Percentiles rank a stretch among this genome's conserved stretches.
Conservation (phyloP, 2,888 invertebrate species). For the Punctoribates punctum region DNA sequence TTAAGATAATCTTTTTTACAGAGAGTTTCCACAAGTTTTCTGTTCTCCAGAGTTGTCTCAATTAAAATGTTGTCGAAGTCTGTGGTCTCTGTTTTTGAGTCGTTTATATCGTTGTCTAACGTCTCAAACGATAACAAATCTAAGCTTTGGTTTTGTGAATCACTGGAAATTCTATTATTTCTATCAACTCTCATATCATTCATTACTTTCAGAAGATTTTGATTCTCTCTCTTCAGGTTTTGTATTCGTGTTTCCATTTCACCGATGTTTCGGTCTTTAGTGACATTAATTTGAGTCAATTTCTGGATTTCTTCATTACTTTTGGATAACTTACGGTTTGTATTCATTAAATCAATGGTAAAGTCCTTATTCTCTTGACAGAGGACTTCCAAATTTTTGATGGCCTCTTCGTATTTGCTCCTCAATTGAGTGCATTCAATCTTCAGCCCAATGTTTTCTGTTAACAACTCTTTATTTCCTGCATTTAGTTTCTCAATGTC, state of each 20-base stretch:
- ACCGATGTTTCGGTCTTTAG: background rate
- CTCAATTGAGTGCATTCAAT: background rate
- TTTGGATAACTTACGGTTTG: background rate
- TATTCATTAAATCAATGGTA: background rate
- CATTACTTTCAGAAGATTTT: background rate
- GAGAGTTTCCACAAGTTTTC: background rate
- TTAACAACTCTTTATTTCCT: background rate
- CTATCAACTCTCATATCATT: background rate
- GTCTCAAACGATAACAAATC: background rate
- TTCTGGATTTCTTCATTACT: background rate
- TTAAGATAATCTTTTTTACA: background rate
- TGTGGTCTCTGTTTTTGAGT: background rate
- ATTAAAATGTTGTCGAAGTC: background rate
- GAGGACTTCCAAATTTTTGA: background rate
- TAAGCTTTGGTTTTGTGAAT: background rate
- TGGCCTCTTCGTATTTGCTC: background rate
- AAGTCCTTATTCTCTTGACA: background rate
- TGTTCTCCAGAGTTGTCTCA: background rate
- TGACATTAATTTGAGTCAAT: background rate
- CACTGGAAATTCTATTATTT: background rate
- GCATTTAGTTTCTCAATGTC: slow-evolving; percentile 59
- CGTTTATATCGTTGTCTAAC: background rate
- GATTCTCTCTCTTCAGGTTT: background rate
- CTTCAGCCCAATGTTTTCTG: background rate
- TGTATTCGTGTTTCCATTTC: background rate